These are phyloP conservation scores for Troides aeacus DNA, from an alignment of 2,888 invertebrate species.

Conservation along the genomic window DNA sequence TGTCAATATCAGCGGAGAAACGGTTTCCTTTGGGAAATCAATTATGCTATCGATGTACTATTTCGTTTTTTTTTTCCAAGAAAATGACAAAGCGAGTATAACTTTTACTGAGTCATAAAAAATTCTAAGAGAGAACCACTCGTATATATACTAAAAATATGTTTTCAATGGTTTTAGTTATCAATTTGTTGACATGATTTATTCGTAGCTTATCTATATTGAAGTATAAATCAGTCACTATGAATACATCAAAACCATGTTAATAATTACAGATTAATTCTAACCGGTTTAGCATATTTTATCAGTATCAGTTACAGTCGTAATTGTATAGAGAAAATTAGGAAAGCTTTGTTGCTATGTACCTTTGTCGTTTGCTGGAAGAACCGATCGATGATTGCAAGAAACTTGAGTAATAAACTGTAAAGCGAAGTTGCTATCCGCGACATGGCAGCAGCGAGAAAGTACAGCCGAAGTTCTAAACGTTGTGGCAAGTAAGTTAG, in stretches of 20 bases:
- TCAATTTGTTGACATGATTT: too few relatives aligned
- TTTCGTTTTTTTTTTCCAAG: too few relatives aligned
- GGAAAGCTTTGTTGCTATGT: neutral
- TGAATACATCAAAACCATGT: too few relatives aligned
- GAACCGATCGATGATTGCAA: neutral
- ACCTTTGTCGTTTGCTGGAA: neutral
- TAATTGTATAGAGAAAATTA: neutral
- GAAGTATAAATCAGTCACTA: too few relatives aligned
- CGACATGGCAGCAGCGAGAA: slow-evolving; percentile 2
- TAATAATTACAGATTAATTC: too few relatives aligned
- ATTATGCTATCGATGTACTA: neutral
- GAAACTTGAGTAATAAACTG: slow-evolving; percentile 1
- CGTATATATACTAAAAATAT: too few relatives aligned
- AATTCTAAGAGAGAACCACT: too few relatives aligned
- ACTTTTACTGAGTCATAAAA: too few relatives aligned
- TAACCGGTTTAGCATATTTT: neutral
- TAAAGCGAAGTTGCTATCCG: slow-evolving; percentile 5
- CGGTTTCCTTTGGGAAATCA: slow-evolving; percentile 1
- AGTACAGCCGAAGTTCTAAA: slow-evolving; percentile 1
- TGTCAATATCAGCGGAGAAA: neutral
- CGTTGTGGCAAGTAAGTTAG: neutral
- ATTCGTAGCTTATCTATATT: too few relatives aligned
- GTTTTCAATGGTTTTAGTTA: too few relatives aligned
- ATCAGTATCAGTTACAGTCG: neutral
- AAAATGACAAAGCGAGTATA: too few relatives aligned